phyloP scores from a whole-genome alignment of 2,113 vertebrate species.

The human (Homo sapiens) region GRCh38 chr5:30551001-30551500 shows the following conservation, averaged over 20 bases:
- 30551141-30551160: background rate
- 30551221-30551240: background rate
- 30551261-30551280: background rate
- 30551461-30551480: background rate
- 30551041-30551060: background rate
- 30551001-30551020: background rate
- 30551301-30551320: background rate
- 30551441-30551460: background rate
- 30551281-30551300: background rate
- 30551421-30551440: background rate
- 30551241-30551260: background rate
- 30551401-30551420: background rate
- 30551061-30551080: background rate
- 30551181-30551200: background rate
- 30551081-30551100: background rate
- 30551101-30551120: background rate
- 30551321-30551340: background rate
- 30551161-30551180: background rate
- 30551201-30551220: background rate
- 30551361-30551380: background rate
- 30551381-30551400: background rate
- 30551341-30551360: background rate
- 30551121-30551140: background rate
- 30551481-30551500: background rate
- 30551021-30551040: background rate